Evolutionary conservation across 2,797 vertebrate genomes (phyloP).

Genomic region (Hozukius guyotensis): DNA sequence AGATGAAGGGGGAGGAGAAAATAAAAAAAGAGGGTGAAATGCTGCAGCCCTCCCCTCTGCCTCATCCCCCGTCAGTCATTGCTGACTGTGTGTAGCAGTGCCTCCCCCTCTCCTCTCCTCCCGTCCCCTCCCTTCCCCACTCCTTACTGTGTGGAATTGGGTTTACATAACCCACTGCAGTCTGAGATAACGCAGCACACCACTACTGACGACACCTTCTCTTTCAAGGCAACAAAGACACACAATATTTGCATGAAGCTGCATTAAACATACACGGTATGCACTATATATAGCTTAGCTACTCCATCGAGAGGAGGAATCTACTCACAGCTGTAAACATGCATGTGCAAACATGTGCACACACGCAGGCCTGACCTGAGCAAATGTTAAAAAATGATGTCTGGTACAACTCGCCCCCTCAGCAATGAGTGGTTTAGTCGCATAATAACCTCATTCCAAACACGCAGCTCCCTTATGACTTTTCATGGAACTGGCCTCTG

Average conservation of each 20-base stretch:
- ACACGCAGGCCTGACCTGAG: neutral
- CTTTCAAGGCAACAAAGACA: conserved; percentile 27
- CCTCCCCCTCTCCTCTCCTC: conserved; percentile 15
- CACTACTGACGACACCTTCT: conserved; percentile 15
- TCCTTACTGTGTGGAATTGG: conserved; percentile 51
- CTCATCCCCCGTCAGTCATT: conserved; percentile 42
- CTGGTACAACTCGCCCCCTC: conserved; percentile 1
- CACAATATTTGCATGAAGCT: conserved; percentile 18
- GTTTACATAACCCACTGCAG: conserved; percentile 81
- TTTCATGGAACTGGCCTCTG: neutral
- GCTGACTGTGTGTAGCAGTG: conserved; percentile 57
- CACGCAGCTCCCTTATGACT: neutral
- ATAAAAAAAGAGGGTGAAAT: conserved; percentile 44
- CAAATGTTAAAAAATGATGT: neutral
- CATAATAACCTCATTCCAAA: conserved; percentile 12
- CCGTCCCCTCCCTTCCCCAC: conserved; percentile 5
- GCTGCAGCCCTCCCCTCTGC: conserved; percentile 70
- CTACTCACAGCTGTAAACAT: neutral
- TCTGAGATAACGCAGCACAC: conserved; percentile 71
- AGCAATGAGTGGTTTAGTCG: neutral
- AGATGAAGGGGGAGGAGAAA: conserved; percentile 2
- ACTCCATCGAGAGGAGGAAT: neutral
- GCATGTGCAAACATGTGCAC: neutral
- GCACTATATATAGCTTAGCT: conserved; percentile 18
- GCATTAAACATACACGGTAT: conserved; percentile 34